Base-by-base conservation (phyloP, 2,797 vertebrate species). In the Luscinia megarhynchos region DNA sequence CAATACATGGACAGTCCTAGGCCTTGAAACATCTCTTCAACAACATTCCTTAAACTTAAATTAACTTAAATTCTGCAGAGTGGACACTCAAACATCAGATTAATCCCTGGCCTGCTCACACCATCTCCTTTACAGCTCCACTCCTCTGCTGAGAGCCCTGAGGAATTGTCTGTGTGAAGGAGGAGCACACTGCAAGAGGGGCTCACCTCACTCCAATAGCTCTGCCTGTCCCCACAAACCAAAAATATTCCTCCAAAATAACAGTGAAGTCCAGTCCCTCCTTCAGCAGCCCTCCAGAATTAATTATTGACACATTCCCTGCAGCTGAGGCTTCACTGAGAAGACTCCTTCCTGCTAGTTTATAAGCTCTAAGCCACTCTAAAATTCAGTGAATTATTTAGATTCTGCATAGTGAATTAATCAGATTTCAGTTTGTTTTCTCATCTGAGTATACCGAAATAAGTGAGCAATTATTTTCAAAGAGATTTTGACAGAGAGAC, bases 341-440 rank as follows among this genome's bases (percentile, higher is more conserved):
- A 93, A 77, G 58, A 41, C 70, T 90, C 32, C 14, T 72, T 36
- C 69, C 63, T 90, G 51, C 6, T 23, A 66, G 55, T 74, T 76
- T 46, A 62, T n/a, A 75, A 72, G 72, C 46, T 74, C 34, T 57
- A 75, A 84, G 59, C 26, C 61, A 70, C 53, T 87, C 48, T 51
- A 83, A 89, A 89, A 95, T 85, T 78, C 78, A 70, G 45, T 89
- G 26, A 93, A 94, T 94, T 90, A 90, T 89, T 97, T 93, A 92
- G 82, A 84, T 36, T 41, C 58, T 5, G 27, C 64, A 67, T 17
- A 91, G 53, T 59, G 72, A 93, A 84, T 87, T 89, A 83, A 94
- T 91, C 63, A 90, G 30, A 88, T 75, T 89, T 91, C 69, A 41
- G 74, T 81, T 76, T 89, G 54, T 92, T 80, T 87, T 77, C 84